A percentile compares a stretch with the other conserved stretches of the same genome.
Evolutionary conservation across 2,797 vertebrate genomes (phyloP).

Genomic region (Chloroceryle inda): DNA sequence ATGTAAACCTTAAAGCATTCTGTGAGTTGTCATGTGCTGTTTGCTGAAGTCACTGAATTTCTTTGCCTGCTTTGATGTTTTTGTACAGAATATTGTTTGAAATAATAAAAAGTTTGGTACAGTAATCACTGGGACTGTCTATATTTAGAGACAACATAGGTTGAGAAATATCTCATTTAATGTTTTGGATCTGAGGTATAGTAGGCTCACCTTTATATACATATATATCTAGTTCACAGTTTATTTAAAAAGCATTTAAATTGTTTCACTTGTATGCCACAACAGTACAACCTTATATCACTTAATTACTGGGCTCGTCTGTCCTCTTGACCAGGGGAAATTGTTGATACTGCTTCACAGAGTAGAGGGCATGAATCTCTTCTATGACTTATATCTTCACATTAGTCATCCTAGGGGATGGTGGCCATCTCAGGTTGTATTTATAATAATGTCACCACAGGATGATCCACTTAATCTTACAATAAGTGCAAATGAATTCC

Average conservation of each 20-base stretch:
- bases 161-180: not conserved
- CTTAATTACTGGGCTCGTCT: not conserved
- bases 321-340: not conserved
- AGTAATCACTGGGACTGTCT: conserved; percentile 50
- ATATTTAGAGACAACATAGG: not conserved
- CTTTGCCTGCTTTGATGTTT: conserved; percentile 78
- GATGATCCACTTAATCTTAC: not conserved
- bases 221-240: not conserved
- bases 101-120: conserved; percentile 86
- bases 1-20: conserved; percentile 52
- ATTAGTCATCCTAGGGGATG: not conserved
- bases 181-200: not conserved
- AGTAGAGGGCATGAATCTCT: not conserved
- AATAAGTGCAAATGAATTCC: not conserved
- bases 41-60: conserved; percentile 60
- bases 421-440: not conserved
- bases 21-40: conserved; percentile 54
- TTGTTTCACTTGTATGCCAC: not conserved
- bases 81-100: conserved; percentile 84
- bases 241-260: not conserved
- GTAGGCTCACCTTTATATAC: not conserved
- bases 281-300: not conserved
- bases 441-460: not conserved
- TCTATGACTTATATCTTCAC: not conserved
- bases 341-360: not conserved